These are phyloP conservation scores for Mormyrus lacerda DNA, from an alignment of 2,113 vertebrate genomes.

Conservation along the genomic window DNA sequence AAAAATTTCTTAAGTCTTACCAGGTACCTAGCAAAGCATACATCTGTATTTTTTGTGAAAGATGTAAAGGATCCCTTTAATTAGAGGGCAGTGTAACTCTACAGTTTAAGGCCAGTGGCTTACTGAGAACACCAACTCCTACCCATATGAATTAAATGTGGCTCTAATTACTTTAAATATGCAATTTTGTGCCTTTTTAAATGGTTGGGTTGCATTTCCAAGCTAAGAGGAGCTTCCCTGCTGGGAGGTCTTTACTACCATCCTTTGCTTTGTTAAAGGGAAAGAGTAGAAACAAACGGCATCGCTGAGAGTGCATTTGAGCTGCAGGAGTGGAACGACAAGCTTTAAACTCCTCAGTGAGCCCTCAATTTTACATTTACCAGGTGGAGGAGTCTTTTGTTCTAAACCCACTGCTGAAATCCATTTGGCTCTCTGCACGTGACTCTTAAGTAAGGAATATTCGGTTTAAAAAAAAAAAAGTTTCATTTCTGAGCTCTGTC, in stretches of 20 bases:
- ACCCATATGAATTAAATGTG: slow-evolving; percentile 23
- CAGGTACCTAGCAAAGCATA: slow-evolving; percentile 2
- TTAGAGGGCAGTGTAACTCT: slow-evolving; percentile 11
- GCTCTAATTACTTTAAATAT: slow-evolving; percentile 26
- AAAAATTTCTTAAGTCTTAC: not conserved
- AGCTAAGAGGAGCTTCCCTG: slow-evolving; percentile 11
- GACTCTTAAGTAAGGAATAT: slow-evolving; percentile 41
- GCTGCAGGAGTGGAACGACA: slow-evolving; percentile 60
- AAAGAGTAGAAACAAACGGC: slow-evolving; percentile 63
- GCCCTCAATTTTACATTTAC: slow-evolving; percentile 68
- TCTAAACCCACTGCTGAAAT: slow-evolving; percentile 70
- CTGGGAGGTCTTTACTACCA: slow-evolving; percentile 10
- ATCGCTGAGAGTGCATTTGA: slow-evolving; percentile 68
- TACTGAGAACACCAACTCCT: slow-evolving; percentile 14
- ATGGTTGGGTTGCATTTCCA: slow-evolving; percentile 24
- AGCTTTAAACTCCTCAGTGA: slow-evolving; percentile 60
- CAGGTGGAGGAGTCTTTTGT: slow-evolving; percentile 72
- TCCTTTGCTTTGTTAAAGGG: slow-evolving; percentile 44
- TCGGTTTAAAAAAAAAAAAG: slow-evolving; percentile 3
- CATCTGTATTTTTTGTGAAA: not conserved
- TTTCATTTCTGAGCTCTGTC: not conserved
- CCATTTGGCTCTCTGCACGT: slow-evolving; percentile 66
- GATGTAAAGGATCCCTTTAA: slow-evolving; percentile 1
- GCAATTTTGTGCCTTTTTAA: slow-evolving; percentile 28
- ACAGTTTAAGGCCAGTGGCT: slow-evolving; percentile 9